Conservation (phyloP, 2,113 vertebrate species). For the Nothocercus nigrocapillus region DNA sequence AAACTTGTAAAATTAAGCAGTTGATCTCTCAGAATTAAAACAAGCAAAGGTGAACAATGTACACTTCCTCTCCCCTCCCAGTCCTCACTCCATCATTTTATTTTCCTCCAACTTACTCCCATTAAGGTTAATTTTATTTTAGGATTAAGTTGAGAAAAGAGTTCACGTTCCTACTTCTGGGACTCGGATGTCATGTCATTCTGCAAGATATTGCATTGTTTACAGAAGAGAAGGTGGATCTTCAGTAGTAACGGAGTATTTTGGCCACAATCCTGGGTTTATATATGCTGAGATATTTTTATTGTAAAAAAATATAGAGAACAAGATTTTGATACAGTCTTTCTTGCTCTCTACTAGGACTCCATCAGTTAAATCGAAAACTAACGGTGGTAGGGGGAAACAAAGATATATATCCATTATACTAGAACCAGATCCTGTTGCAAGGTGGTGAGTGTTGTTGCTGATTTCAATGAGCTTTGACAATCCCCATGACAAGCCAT, state of each 20-base stretch:
- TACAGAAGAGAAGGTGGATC: not conserved
- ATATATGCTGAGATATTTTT: not conserved
- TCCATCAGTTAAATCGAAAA: not conserved
- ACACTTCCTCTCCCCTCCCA: not conserved
- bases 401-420: not conserved
- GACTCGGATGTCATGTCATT: not conserved
- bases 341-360: not conserved
- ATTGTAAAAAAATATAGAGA: not conserved
- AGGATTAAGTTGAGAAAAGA: not conserved
- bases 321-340: not conserved
- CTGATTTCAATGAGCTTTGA: not conserved
- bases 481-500: constrained; percentile 40
- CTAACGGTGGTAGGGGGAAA: not conserved
- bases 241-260: not conserved
- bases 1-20: constrained; percentile 14
- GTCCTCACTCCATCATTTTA: not conserved
- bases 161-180: not conserved
- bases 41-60: not conserved
- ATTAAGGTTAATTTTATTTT: not conserved
- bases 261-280: not conserved
- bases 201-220: not conserved
- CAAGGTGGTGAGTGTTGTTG: not conserved
- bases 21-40: constrained; percentile 33
- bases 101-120: not conserved
- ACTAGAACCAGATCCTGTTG: not conserved